phyloP scores from a whole-genome alignment of 2,888 invertebrate species.

The Hemaris fuciformis region DNA sequence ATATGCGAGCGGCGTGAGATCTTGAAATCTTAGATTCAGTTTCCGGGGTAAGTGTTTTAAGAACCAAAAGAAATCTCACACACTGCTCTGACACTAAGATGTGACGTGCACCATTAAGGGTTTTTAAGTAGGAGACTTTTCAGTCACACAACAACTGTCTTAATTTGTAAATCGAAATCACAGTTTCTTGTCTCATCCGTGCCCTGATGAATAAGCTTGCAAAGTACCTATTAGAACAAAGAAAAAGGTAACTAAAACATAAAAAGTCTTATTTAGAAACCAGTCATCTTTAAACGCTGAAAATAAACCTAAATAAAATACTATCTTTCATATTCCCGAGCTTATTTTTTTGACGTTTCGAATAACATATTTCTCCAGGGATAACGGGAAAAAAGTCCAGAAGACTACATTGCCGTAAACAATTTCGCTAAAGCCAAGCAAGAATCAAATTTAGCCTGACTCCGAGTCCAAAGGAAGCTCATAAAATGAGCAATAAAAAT shows the following conservation, averaged over 20 bases:
- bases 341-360: not conserved
- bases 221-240: too few species aligned
- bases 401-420: constrained; percentile 14
- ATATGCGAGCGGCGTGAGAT: too few species aligned
- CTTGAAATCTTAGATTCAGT: too few species aligned
- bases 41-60: too few species aligned
- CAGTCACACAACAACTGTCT: too few species aligned
- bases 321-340: not conserved
- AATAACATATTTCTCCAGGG: constrained; percentile 1
- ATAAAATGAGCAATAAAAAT: constrained; percentile 36
- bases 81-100: too few species aligned
- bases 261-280: not conserved
- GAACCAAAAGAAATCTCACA: too few species aligned
- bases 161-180: too few species aligned
- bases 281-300: not conserved
- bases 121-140: too few species aligned
- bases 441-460: constrained; percentile 20
- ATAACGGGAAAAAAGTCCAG: not conserved
- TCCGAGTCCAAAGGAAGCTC: constrained; percentile 13
- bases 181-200: too few species aligned
- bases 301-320: not conserved
- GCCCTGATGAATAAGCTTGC: too few species aligned
- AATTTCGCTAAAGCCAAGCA: constrained; percentile 20
- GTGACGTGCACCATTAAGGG: too few species aligned
- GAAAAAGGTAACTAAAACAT: not conserved